Evolutionary conservation across 2,888 invertebrate genomes (phyloP), one percentile per base, ranked within the genome.

Genomic region (Epicampocera succincta): DNA sequence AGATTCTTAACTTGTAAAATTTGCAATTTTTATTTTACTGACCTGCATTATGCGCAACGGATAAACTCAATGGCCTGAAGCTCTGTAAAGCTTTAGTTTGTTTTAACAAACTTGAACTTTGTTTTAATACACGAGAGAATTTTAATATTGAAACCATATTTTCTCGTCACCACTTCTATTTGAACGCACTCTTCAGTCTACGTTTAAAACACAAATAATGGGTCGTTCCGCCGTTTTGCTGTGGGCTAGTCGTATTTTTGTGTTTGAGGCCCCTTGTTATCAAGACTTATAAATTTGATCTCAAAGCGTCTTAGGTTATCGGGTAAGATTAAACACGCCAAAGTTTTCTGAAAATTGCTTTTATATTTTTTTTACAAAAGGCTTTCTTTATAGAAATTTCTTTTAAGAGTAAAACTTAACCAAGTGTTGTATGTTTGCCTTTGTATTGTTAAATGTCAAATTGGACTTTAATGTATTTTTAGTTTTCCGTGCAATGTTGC

Each of bases 101-200:
- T 42, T 46, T 68, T 38, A 85, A 60, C 17, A 61, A 15, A 8
- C 42, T 48, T 11, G 56, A 66, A 68, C 56, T 78, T 63, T 77
- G 63, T 52, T 60, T 48, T 13, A 71, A 50, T 44, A 46, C 56
- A 68, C 88, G 86, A 77, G 86, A 86, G 5, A 89, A 84, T 85
- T 87, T 89, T 69, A 86, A 84, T 38, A 89, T 85, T 40, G 87
- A 85, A 84, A 87, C 87, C 90, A 90, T 90, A 83, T 83, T 80
- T 21, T 56, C 60, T 69, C 13, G 17, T 66, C 48, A 44, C 9
- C 86, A 58, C 13, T 50, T 86, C 15, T 58, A 60, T 61, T 46
- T 44, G 42, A 4, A 46, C 65, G 25, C 52, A 63, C 78, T 40
- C 42, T 50, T 48, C 61, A 61, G 61, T 79, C 52, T 21, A 69